Evolutionary conservation across 2,888 invertebrate species (phyloP).

Genomic region (Troides oblongomaculatus): DNA sequence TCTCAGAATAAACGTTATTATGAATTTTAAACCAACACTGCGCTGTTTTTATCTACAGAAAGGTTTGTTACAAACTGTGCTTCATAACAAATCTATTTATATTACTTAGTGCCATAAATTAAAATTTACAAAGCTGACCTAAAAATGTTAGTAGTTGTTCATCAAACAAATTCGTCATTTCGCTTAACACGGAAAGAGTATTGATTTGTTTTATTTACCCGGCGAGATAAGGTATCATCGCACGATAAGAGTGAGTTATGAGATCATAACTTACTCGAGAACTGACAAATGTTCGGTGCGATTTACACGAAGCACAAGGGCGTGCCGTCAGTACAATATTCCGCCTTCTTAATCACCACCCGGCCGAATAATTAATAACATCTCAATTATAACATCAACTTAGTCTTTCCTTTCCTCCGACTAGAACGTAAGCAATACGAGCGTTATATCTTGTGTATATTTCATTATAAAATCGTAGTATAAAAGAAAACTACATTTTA

Average conservation of each 20-base stretch:
- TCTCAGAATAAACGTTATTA: constrained; percentile 33
- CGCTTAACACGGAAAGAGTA: not conserved
- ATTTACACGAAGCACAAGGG: constrained; percentile 56
- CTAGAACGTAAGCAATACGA: constrained; percentile 37
- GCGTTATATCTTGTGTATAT: constrained; percentile 1
- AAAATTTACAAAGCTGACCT: not conserved
- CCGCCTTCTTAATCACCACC: constrained; percentile 72
- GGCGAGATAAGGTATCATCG: constrained; percentile 43
- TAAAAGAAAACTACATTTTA: not conserved
- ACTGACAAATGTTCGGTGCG: constrained; percentile 43
- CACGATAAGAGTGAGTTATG: constrained; percentile 47
- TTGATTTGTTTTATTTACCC: constrained; percentile 28
- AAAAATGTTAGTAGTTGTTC: not conserved
- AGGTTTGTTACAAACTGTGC: not conserved
- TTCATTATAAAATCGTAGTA: not conserved
- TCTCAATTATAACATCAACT: constrained; percentile 74
- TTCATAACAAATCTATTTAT: not conserved
- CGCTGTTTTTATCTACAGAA: not conserved
- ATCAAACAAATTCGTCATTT: constrained; percentile 2
- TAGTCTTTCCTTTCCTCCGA: constrained; percentile 62
- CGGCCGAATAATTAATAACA: constrained; percentile 72
- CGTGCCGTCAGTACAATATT: constrained; percentile 61
- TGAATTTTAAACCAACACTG: not conserved
- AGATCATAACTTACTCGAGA: constrained; percentile 35
- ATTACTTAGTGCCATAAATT: too few relatives aligned